Base-by-base conservation (phyloP, 1,140 invertebrate genomes). In the Drosophila bocki region DNA sequence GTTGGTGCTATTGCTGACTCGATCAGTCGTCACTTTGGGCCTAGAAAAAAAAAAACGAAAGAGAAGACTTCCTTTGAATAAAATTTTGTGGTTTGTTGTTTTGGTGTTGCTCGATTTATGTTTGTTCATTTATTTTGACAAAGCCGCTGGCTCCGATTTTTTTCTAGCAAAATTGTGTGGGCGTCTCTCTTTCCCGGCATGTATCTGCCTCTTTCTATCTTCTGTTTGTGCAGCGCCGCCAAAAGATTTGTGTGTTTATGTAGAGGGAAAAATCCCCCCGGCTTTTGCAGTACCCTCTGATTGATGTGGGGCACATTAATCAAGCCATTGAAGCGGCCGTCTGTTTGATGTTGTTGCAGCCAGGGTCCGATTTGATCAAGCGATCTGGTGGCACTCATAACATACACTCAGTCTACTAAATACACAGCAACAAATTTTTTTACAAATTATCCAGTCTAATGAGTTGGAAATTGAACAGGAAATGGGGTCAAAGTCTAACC, bases 301-400 rank as follows among this genome's bases (percentile, higher is more conserved):
- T 86, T 86, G 83, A 86, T 86, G 83, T 86, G 83, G 83, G 83
- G 75, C 83, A 79, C 83, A 87, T 86, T 87, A 82, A 86, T 86
- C 83, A 87, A 86, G 84, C 80, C 80, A 84, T 88, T 83, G 80
- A 90, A 72, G 77, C 80, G 81, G 57, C 54, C 61, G 57, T 70
- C 79, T 67, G 84, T 88, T 88, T 88, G 84, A 88, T 78, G 80
- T 87, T 71, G 53, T 54, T n/a, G 53, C 53, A 39, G 53, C 53
- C 53, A 39, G 19, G 67, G 29, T 68, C 26, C 37, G 45, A 53
- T 68, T 42, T 44, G 72, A 87, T 81, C 85, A 88, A 83, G 84
- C 80, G 71, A 87, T 88, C 84, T 79, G 54, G 45, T 76, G 61
- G 60, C 76, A 71, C 83, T 82, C 69, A 76, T 82, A 81, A 47